Conservation (phyloP, 2,888 invertebrate species). For the Kuschelorhynchus macadamiae region DNA sequence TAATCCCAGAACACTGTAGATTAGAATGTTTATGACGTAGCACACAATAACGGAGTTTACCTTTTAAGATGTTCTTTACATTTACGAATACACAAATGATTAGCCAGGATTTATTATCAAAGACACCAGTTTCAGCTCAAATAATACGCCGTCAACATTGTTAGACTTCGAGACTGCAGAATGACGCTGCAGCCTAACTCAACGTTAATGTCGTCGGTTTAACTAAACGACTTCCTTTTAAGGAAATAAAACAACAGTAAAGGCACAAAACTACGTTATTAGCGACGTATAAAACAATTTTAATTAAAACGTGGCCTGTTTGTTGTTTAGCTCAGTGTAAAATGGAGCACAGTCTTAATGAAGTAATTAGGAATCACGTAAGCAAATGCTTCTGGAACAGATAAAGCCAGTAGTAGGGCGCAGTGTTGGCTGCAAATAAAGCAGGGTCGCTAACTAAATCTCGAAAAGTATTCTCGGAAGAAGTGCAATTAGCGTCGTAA, state of each 20-base stretch:
- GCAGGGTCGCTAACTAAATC: conserved; percentile 63
- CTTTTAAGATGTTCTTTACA: too few species aligned
- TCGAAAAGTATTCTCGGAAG: conserved; percentile 65
- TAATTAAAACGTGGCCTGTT: conserved; percentile 47
- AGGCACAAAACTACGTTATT: conserved; percentile 46
- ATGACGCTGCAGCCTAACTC: conserved; percentile 18
- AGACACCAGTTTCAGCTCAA: not conserved
- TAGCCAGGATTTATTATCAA: conserved; percentile 4
- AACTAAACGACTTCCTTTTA: conserved; percentile 30
- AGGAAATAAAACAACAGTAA: conserved; percentile 46
- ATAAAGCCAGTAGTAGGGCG: conserved; percentile 53
- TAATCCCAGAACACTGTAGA: too few species aligned
- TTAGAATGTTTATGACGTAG: too few species aligned
- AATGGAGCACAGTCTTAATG: conserved; percentile 40
- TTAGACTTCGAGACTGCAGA: conserved; percentile 21
- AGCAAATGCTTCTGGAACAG: conserved; percentile 62
- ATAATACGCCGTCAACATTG: conserved; percentile 11
- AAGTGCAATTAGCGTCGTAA: conserved; percentile 67
- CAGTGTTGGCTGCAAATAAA: conserved; percentile 61
- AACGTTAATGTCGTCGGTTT: conserved; percentile 26
- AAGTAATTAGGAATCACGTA: conserved; percentile 59
- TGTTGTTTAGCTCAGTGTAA: conserved; percentile 41
- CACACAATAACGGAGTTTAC: too few species aligned
- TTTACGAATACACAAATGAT: too few species aligned
- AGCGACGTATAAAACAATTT: conserved; percentile 48